phyloP scores from a whole-genome alignment of 1,140 invertebrate species.

The Sesamia nonagrioides region DNA sequence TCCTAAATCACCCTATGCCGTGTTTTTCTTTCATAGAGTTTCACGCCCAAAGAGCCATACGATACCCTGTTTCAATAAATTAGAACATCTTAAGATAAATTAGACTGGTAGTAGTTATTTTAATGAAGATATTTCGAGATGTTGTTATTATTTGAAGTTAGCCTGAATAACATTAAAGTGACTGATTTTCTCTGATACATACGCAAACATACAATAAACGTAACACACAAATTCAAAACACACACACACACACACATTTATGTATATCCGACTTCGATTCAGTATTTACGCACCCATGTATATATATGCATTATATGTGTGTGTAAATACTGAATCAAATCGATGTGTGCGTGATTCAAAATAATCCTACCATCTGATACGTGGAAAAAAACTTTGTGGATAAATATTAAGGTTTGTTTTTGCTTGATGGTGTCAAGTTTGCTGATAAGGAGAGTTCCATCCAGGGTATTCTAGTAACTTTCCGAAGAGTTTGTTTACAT shows the following conservation, averaged over 20 bases:
- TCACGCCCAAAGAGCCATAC: too few relatives aligned
- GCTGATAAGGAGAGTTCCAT: slow-evolving; percentile 34
- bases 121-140: too few relatives aligned
- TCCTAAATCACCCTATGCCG: too few relatives aligned
- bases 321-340: slow-evolving; percentile 40
- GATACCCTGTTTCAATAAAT: too few relatives aligned
- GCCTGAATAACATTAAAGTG: too few relatives aligned
- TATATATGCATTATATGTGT: slow-evolving; percentile 16
- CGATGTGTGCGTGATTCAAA: slow-evolving; percentile 21
- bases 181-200: background rate
- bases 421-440: background rate
- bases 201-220: background rate
- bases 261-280: too few relatives aligned
- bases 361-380: slow-evolving; percentile 5
- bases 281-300: too few relatives aligned
- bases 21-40: too few relatives aligned
- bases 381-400: background rate
- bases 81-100: too few relatives aligned
- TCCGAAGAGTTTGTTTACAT: slow-evolving; percentile 47
- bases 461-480: slow-evolving; percentile 35
- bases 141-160: too few relatives aligned
- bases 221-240: background rate
- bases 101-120: too few relatives aligned
- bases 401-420: background rate
- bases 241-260: background rate